Base-by-base conservation (phyloP, 1,140 invertebrate genomes). In the Anastatus disparis region DNA sequence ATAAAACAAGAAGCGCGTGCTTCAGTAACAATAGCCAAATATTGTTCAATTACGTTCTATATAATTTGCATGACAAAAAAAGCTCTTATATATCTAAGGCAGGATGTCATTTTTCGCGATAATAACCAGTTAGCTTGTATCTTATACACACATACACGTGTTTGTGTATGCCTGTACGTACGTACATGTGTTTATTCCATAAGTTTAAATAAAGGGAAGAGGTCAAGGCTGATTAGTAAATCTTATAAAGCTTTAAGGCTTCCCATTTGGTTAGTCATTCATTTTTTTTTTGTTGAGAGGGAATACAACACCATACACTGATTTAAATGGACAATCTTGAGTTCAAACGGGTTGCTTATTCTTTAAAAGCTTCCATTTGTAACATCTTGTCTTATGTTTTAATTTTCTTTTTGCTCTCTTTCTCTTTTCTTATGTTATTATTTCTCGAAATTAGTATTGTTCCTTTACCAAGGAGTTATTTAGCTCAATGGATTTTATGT, bases 61-160 rank as follows among this genome's bases (percentile, higher is more conserved):
- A 61, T 48, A 70, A 70, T 70, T 55, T 63, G 68, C 59, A 56
- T 63, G 59, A 70, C 68, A 56, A 63, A 62, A n/a, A n/a, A 61
- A 70, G 24, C 17, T 59, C n/a, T n/a, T n/a, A n/a, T n/a, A n/a
- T n/a, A 58, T 55, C 68, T 46, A 42, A 50, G n/a, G 46, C 42
- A 69, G 67, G 67, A 70, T 50, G 67, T 70, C 50, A 24, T 70
- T 55, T 70, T 70, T 69, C 44, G 55, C 55, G 26, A 44, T 66
- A 55, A 66, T 55, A 46, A 65, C 35, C 27, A 15, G 38, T n/a
- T n/a, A n/a, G 42, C 31, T 10, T 35, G n/a, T n/a, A n/a, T n/a
- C n/a, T n/a, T n/a, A n/a, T n/a, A n/a, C n/a, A n/a, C n/a, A n/a
- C n/a, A n/a, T n/a, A n/a, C 31, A 10, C 31, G 31, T 10, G 31